phyloP scores from a whole-genome alignment of 1,140 invertebrate genomes.

The Monomorium pharaonis region DNA sequence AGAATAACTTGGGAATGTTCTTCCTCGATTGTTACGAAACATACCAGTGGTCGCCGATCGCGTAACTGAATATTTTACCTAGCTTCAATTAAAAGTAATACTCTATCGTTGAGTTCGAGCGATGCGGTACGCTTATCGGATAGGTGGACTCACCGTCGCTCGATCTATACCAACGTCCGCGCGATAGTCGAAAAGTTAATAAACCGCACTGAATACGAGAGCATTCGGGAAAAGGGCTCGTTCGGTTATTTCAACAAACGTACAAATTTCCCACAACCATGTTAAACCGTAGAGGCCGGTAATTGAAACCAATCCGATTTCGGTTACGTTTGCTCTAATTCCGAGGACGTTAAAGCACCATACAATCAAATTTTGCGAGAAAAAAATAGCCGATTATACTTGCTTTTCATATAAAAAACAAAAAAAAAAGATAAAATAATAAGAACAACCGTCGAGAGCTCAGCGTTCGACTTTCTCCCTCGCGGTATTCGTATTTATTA shows the following conservation, averaged over 20 bases:
- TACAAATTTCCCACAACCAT: slow-evolving; percentile 31
- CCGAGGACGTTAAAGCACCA: background rate
- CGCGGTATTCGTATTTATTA: background rate
- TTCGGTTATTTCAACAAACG: slow-evolving; percentile 42
- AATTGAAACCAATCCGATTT: slow-evolving; percentile 57
- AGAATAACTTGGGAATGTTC: background rate
- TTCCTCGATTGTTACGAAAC: background rate
- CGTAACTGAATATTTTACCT: slow-evolving; percentile 38
- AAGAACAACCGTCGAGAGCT: background rate
- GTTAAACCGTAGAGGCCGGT: slow-evolving; percentile 35
- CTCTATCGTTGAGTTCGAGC: background rate
- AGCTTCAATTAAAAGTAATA: slow-evolving; percentile 47
- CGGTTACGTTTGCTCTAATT: slow-evolving; percentile 27
- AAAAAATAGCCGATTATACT: slow-evolving; percentile 1
- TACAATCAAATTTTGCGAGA: slow-evolving; percentile 24
- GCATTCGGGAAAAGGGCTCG: slow-evolving; percentile 28
- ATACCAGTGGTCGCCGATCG: background rate
- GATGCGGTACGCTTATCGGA: slow-evolving; percentile 23
- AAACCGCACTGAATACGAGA: slow-evolving; percentile 49
- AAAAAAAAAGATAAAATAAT: background rate
- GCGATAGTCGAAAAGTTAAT: slow-evolving; percentile 50
- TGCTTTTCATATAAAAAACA: background rate
- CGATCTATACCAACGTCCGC: background rate
- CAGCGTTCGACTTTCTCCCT: background rate
- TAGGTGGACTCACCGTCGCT: background rate